Percentiles rank a stretch among this genome's conserved stretches.
Conservation (phyloP, 2,888 invertebrate genomes). For the Ganaspis brasiliensis region DNA sequence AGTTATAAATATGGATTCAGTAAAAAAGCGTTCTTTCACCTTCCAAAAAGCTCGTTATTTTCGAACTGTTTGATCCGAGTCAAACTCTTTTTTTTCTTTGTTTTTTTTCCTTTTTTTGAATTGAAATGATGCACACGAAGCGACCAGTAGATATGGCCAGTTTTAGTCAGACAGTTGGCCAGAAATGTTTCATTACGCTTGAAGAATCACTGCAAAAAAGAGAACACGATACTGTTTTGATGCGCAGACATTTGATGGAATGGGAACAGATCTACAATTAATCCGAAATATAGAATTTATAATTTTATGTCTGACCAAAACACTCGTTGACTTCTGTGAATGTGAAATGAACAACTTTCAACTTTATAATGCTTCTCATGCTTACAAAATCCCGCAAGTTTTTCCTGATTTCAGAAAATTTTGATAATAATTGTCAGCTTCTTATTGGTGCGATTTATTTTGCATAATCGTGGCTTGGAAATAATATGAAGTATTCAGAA, state of each 20-base stretch:
- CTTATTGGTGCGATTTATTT: neutral
- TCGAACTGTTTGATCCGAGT: constrained; percentile 5
- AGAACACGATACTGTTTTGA: neutral
- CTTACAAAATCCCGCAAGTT: too few relatives aligned
- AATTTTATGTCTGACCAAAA: neutral
- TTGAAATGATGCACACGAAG: constrained; percentile 23
- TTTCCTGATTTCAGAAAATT: neutral
- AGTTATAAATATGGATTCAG: too few relatives aligned
- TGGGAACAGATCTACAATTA: neutral
- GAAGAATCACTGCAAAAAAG: constrained; percentile 27
- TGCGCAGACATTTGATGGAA: neutral
- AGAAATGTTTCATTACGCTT: constrained; percentile 39
- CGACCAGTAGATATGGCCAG: constrained; percentile 6
- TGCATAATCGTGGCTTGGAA: neutral
- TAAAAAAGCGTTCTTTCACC: too few relatives aligned
- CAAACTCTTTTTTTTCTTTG: neutral
- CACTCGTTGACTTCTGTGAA: neutral
- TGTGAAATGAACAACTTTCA: neutral
- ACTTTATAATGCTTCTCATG: neutral
- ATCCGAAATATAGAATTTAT: constrained; percentile 2
- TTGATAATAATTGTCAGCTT: neutral
- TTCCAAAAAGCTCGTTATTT: neutral
- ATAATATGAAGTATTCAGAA: constrained; percentile 7
- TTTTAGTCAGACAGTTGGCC: constrained; percentile 21
- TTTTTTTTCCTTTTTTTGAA: neutral